Percentiles rank a stretch among this genome's conserved stretches.
Conservation (phyloP, 2,797 vertebrate species). For the Lateolabrax maculatus region DNA sequence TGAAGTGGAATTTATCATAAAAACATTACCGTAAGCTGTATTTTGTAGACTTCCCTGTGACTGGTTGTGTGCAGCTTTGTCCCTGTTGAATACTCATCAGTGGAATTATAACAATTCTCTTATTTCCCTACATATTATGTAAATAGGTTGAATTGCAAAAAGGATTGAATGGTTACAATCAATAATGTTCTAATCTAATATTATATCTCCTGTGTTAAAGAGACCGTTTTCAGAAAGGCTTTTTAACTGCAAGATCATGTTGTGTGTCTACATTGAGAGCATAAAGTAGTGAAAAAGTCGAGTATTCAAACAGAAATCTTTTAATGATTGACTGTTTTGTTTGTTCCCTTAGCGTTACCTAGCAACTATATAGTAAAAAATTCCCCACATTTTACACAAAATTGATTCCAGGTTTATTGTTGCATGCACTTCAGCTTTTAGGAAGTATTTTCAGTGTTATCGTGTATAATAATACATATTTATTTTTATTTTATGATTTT, state of each 20-base stretch:
- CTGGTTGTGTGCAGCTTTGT: neutral
- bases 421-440: neutral
- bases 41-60: neutral
- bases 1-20: slow-evolving; percentile 42
- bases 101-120: slow-evolving; percentile 4
- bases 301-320: neutral
- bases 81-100: neutral
- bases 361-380: neutral
- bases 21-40: slow-evolving; percentile 30
- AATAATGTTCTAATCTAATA: neutral
- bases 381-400: too few relatives aligned
- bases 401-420: neutral
- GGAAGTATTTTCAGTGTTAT: too few relatives aligned
- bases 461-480: too few relatives aligned
- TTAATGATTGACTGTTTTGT: neutral
- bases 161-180: neutral
- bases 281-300: neutral
- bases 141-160: neutral
- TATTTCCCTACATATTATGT: neutral
- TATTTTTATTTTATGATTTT: too few relatives aligned
- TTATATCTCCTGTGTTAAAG: neutral
- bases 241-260: neutral
- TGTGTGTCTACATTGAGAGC: neutral
- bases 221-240: neutral
- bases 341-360: neutral